phyloP scores from a whole-genome alignment of 2,888 invertebrate genomes.

The Pharmacophagus antenor region DNA sequence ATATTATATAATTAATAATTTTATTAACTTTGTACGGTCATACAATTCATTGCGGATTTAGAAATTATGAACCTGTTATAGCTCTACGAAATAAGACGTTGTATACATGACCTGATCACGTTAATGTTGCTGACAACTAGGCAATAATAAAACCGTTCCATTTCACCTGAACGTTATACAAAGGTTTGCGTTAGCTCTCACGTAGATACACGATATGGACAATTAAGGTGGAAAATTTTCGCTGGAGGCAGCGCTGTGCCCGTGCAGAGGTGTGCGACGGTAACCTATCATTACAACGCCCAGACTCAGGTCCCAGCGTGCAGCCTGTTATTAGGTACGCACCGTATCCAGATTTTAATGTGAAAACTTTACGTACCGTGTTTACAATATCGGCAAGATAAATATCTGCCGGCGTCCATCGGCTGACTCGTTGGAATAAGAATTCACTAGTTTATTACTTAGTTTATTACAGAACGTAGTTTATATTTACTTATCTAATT shows the following conservation, averaged over 20 bases:
- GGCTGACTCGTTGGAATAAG: neutral
- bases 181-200: slow-evolving; percentile 3
- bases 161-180: neutral
- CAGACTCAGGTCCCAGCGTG: slow-evolving; percentile 13
- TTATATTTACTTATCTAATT: neutral
- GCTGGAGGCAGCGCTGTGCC: slow-evolving; percentile 22
- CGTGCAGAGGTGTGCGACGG: slow-evolving; percentile 13
- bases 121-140: neutral
- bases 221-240: slow-evolving; percentile 29
- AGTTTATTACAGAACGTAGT: neutral
- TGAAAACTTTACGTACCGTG: slow-evolving; percentile 6
- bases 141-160: neutral
- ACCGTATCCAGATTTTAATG: slow-evolving; percentile 25
- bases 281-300: slow-evolving; percentile 28
- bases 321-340: slow-evolving; percentile 25
- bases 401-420: slow-evolving; percentile 12
- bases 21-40: too few relatives aligned
- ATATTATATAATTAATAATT: too few relatives aligned
- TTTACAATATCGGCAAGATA: slow-evolving; percentile 11
- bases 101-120: neutral
- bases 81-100: too few relatives aligned
- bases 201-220: slow-evolving; percentile 21
- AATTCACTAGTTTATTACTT: neutral
- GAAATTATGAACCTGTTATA: too few relatives aligned
- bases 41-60: too few relatives aligned